Evolutionary conservation across 2,797 vertebrate genomes (phyloP), one percentile per base, ranked within the genome.

Genomic region (Clamator glandarius): DNA sequence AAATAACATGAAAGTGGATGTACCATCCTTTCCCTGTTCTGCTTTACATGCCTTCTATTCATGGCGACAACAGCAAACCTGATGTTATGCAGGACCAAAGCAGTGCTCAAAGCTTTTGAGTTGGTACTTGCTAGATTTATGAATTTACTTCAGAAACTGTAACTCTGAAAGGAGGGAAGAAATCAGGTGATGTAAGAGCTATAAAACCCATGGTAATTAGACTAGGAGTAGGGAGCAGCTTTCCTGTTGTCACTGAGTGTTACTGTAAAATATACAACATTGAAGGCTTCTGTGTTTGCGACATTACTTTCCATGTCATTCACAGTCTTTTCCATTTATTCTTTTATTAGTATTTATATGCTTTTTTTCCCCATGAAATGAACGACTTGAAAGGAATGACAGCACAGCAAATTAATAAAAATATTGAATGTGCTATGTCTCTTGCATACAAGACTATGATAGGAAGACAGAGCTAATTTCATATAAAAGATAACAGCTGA

Each of bases 141-240:
- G 74, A 83, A 94, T 75, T 92, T 89, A 54, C 36, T 58, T 82
- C 48, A 87, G 48, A 72, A 72, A 79, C 67, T 36, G 12, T 83
- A 21, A 48, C 73, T 72, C 72, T 68, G 29, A 89, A 84, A 84
- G 31, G 16, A 33, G 12, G 50, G 57, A 75, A 42, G 51, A 70
- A 91, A 90, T 62, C 94, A 95, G 83, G 73, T 92, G 89, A 64
- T 79, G 29, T 57, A 92, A 54, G 64, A 95, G 44, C 44, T 88
- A 67, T 74, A 89, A 83, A 90, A 17, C 39, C 36, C 33, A 21
- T 39, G 25, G 50, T 61, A 77, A 72, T 81, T 85, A 80, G 24
- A 26, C 24, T 11, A 9, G 12, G 33, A 26, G 48, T 41, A 55
- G 70, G 80, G 81, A 82, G 36, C 23, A 63, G 24, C 35, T 95